Percentiles rank a stretch among this genome's conserved stretches.
phyloP scores from a whole-genome alignment of 1,140 invertebrate genomes.

The Brachionus sp. region DNA sequence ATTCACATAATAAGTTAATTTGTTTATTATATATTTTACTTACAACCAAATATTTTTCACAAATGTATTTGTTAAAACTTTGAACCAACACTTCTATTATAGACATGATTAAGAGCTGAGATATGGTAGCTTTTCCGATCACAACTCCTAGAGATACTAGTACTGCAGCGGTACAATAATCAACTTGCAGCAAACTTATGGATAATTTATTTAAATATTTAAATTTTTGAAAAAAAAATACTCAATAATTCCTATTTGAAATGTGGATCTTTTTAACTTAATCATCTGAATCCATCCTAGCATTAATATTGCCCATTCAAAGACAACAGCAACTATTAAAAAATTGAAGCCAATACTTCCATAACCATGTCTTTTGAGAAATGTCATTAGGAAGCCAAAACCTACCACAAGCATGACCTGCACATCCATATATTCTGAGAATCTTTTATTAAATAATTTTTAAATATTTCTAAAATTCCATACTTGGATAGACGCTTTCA shows the following conservation, averaged over 20 bases:
- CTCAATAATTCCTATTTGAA: background rate
- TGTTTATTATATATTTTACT: background rate
- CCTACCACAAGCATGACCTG: slow-evolving; percentile 87
- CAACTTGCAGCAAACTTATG: slow-evolving; percentile 72
- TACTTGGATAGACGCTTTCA: background rate
- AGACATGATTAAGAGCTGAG: slow-evolving; percentile 77
- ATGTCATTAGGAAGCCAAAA: slow-evolving; percentile 89
- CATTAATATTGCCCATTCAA: slow-evolving; percentile 47
- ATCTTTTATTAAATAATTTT: background rate
- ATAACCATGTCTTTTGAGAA: slow-evolving; percentile 73
- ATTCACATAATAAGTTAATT: background rate
- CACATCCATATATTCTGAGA: slow-evolving; percentile 48
- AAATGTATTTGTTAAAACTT: slow-evolving; percentile 74
- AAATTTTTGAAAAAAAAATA: background rate
- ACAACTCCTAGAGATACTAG: slow-evolving; percentile 87
- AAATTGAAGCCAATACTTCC: slow-evolving; percentile 47
- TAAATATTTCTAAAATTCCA: background rate
- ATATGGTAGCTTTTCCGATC: slow-evolving; percentile 76
- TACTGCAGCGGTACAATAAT: slow-evolving; percentile 80
- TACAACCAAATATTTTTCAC: slow-evolving; percentile 60
- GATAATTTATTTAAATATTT: no score
- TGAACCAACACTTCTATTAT: slow-evolving; percentile 71
- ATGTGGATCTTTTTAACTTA: background rate
- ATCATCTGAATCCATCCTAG: slow-evolving; percentile 41
- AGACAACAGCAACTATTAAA: slow-evolving; percentile 46